Conservation (phyloP, 1,140 invertebrate genomes). For the Drosophila obscura region DNA sequence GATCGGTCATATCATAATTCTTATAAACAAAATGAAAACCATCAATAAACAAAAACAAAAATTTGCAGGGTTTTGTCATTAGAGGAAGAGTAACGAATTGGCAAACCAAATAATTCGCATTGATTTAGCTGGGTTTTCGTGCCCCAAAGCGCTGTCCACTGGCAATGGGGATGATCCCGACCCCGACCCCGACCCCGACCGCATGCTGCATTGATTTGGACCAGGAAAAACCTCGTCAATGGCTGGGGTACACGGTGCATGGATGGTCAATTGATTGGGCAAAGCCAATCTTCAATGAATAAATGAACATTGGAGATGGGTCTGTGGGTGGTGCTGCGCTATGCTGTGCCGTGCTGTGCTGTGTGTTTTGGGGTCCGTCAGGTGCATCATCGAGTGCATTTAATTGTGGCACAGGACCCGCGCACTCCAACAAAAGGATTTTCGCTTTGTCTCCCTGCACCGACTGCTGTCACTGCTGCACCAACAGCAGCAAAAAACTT, state of each 20-base stretch:
- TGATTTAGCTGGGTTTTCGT: conserved; percentile 68
- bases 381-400: conserved; percentile 69
- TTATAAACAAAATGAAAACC: conserved; percentile 3
- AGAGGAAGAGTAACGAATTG: conserved; percentile 80
- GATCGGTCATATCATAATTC: conserved; percentile 31
- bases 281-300: conserved; percentile 80
- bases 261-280: conserved; percentile 79
- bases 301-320: conserved; percentile 61
- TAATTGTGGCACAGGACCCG: conserved; percentile 66
- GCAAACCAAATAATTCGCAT: conserved; percentile 82
- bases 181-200: conserved; percentile 40
- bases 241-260: conserved; percentile 60
- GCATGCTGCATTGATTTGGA: conserved; percentile 72
- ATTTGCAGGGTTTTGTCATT: conserved; percentile 49
- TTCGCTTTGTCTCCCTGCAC: conserved; percentile 22
- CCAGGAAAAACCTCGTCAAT: conserved; percentile 59
- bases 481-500: conserved; percentile 28
- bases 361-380: conserved; percentile 7
- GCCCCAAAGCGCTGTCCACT: no score
- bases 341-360: background rate
- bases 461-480: conserved; percentile 17
- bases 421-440: conserved; percentile 61
- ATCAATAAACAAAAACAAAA: conserved; percentile 11
- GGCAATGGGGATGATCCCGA: conserved; percentile 1
- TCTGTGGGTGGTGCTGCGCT: background rate